Evolutionary conservation across 2,113 vertebrate genomes (phyloP).

Genomic region (Glaucidium brasilianum): DNA sequence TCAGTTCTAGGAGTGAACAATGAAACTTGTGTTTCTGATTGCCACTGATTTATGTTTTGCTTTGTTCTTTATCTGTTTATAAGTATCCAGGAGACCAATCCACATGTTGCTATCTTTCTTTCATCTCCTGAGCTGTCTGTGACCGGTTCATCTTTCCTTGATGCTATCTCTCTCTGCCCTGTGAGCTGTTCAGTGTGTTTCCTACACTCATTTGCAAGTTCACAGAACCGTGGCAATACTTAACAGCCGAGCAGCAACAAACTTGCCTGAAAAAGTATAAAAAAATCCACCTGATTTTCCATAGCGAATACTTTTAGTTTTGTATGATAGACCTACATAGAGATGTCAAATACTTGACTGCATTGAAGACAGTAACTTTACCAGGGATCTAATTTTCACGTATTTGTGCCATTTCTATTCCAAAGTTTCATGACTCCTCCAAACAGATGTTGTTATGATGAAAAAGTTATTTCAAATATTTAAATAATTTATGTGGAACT

Average conservation of each 20-base stretch:
- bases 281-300: not conserved
- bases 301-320: not conserved
- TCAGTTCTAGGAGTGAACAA: not conserved
- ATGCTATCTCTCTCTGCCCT: not conserved
- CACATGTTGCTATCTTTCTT: slow-evolving; percentile 28
- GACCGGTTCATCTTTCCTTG: slow-evolving; percentile 63
- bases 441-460: not conserved
- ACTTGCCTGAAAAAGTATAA: not conserved
- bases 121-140: slow-evolving; percentile 60
- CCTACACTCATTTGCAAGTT: slow-evolving; percentile 57
- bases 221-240: slow-evolving; percentile 40
- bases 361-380: not conserved
- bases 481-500: not conserved
- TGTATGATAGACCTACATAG: not conserved
- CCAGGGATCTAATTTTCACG: not conserved
- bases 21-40: not conserved
- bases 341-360: not conserved
- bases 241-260: not conserved
- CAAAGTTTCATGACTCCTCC: not conserved
- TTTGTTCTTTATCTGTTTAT: slow-evolving; percentile 53
- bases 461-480: not conserved
- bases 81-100: not conserved
- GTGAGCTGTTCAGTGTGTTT: slow-evolving; percentile 57
- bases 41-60: not conserved
- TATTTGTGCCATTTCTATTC: not conserved